A percentile compares a stretch with the other conserved stretches of the same genome.
These are phyloP conservation scores for Microtus ochrogaster DNA, from an alignment of 2,113 vertebrate species.

Conservation along the genomic window DNA sequence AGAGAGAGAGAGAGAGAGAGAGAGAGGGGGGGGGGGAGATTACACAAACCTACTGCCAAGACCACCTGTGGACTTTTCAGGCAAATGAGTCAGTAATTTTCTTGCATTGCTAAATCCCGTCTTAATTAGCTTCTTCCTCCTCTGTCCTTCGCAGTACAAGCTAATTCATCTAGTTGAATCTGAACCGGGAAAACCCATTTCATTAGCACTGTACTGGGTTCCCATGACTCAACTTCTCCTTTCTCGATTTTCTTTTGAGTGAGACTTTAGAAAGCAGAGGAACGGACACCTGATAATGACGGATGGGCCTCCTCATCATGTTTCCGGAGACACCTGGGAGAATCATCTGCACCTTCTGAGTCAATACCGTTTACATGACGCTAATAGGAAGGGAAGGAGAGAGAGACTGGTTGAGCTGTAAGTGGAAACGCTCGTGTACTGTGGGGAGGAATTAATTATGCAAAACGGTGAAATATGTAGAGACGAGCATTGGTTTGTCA, in stretches of 20 bases:
- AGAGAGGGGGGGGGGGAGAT: background rate
- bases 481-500: constrained; percentile 71
- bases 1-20: background rate
- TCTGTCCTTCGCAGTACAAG: background rate
- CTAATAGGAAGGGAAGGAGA: constrained; percentile 62
- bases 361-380: constrained; percentile 63
- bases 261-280: constrained; percentile 63
- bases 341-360: constrained; percentile 66
- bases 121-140: constrained; percentile 51
- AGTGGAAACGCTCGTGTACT: constrained; percentile 59
- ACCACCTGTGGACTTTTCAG: constrained; percentile 51
- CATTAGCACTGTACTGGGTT: constrained; percentile 56
- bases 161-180: constrained; percentile 26
- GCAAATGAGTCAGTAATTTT: constrained; percentile 52
- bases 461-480: constrained; percentile 72
- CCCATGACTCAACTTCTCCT: constrained; percentile 68
- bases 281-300: constrained; percentile 63
- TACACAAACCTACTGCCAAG: background rate
- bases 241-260: constrained; percentile 65
- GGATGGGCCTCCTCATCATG: constrained; percentile 40
- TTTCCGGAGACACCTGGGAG: constrained; percentile 54
- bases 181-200: constrained; percentile 37
- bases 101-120: background rate
- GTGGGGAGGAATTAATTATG: constrained; percentile 80
- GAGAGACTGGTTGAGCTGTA: constrained; percentile 61